Evolutionary conservation across 1,140 invertebrate genomes (phyloP), one percentile per base, ranked within the genome.

Genomic region (Chironomus tepperi): DNA sequence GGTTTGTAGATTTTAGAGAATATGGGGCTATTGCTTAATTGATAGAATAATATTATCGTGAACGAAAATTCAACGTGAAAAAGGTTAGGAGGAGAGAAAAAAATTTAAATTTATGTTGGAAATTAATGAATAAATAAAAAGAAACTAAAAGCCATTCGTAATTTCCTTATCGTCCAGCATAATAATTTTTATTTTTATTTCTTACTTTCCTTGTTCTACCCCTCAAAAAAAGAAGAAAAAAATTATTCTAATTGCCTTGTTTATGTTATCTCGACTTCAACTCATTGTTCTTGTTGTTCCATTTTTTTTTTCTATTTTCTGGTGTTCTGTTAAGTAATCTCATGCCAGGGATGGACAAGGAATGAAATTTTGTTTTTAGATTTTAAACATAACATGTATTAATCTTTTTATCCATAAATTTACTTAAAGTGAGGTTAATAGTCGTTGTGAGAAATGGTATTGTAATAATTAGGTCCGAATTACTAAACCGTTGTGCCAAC

Each of bases 81-180:
- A 34, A 34, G 5, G 24, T 34, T n/a, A 9, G 7, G 15, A 47
- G 8, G 2, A 47, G 7, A 47, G 43, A 47, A 47, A 12, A 15
- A 57, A 57, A 57, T 57, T 57, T 15, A 57, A 57, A 57, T 57
- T 57, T 57, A 57, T 57, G 12, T 12, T 5, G 9, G n/a, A 12
- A 57, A 57, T 15, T 8, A 57, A 57, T 57, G 47, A 57, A 57
- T 57, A 57, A 57, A 57, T 57, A 57, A 57, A 57, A 57, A 57
- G 47, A 57, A 47, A 57, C 47, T 57, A 57, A 57, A 57, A 57
- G 47, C 47, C 47, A 57, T 57, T 57, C 47, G 47, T 12, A 8
- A 57, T 57, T 57, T 57, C 47, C 47, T 57, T 57, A 57, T 57
- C 47, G 47, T 57, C 47, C 47, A 57, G 47, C n/a, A 57, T 57